These are phyloP conservation scores for Microtus richardsoni DNA, from an alignment of 2,113 vertebrate genomes.

Conservation along the genomic window DNA sequence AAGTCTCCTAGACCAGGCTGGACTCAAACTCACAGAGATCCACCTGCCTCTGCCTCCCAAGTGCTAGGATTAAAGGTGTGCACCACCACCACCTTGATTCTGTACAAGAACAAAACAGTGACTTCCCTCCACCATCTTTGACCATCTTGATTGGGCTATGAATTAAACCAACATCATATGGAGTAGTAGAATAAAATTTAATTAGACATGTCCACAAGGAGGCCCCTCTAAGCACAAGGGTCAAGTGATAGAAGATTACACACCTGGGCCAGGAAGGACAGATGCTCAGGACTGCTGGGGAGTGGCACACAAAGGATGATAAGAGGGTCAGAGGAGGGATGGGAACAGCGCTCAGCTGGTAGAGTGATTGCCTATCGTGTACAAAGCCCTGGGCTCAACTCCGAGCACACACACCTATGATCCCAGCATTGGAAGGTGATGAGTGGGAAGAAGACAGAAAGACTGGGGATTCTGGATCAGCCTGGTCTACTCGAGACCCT, in stretches of 20 bases:
- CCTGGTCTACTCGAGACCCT: background rate
- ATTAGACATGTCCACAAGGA: background rate
- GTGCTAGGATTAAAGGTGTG: too few species aligned
- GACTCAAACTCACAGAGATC: too few species aligned
- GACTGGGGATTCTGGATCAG: background rate
- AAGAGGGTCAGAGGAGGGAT: background rate
- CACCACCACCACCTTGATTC: background rate
- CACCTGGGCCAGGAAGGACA: background rate
- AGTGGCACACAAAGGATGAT: background rate
- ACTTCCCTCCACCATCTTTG: background rate
- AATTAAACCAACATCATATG: background rate
- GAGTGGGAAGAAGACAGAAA: too few species aligned
- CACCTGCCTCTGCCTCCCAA: too few species aligned
- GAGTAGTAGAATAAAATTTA: background rate
- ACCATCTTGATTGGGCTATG: background rate
- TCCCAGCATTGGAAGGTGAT: background rate
- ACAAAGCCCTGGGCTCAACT: background rate
- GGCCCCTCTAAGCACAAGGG: background rate
- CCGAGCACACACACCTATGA: too few species aligned
- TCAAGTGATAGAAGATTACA: background rate
- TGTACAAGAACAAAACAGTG: background rate
- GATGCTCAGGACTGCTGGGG: too few species aligned
- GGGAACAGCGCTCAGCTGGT: too few species aligned
- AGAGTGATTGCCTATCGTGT: background rate
- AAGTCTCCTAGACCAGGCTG: too few species aligned